Percentiles rank a stretch among this genome's conserved stretches.
Conservation (phyloP, 2,113 vertebrate species). For the Noctilio leporinus region DNA sequence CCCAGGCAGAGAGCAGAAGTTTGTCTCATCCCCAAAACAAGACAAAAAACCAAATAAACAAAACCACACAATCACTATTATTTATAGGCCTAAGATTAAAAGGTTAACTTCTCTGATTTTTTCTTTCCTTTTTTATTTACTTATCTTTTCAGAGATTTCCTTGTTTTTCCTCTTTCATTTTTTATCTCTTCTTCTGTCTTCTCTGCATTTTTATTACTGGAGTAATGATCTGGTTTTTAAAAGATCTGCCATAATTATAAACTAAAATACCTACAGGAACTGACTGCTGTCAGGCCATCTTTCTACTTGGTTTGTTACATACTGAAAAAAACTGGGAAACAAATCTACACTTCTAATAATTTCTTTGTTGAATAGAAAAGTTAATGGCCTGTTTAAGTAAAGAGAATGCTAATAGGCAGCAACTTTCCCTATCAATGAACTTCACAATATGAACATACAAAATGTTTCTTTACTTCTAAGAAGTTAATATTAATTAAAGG, state of each 20-base stretch:
- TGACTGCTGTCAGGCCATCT: not conserved
- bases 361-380: constrained; percentile 20
- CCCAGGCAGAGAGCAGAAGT: not conserved
- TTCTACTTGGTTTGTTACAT: not conserved
- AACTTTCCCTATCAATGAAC: not conserved
- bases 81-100: not conserved
- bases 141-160: not conserved
- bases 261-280: not conserved
- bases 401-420: not conserved
- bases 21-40: not conserved
- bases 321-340: not conserved
- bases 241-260: not conserved
- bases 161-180: not conserved
- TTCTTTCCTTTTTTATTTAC: not conserved
- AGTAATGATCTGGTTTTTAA: not conserved
- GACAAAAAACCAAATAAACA: constrained; percentile 3
- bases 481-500: not conserved
- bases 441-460: not conserved
- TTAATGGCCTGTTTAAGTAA: not conserved
- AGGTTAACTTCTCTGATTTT: not conserved
- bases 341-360: not conserved
- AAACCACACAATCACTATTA: not conserved
- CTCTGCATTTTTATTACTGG: not conserved
- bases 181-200: not conserved
- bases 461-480: not conserved